phyloP scores from a whole-genome alignment of 1,140 invertebrate genomes.

The Camponotus pennsylvanicus region DNA sequence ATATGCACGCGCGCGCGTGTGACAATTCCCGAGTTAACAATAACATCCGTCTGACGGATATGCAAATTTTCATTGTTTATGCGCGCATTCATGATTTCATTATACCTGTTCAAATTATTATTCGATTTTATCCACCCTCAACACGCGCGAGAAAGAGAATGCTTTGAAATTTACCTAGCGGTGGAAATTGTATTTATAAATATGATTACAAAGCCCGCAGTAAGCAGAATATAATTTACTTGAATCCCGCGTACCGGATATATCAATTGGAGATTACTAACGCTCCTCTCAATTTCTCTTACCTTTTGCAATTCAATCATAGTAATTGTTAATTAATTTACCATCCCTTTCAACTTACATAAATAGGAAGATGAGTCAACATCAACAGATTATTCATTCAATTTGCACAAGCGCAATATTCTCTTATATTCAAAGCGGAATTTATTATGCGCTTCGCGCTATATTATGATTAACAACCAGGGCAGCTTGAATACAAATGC shows the following conservation, averaged over 20 bases:
- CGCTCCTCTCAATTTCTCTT: neutral
- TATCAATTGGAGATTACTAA: neutral
- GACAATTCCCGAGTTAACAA: constrained; percentile 57
- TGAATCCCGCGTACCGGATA: neutral
- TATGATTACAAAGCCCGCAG: neutral
- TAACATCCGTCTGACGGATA: constrained; percentile 55
- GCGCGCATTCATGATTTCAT: constrained; percentile 19
- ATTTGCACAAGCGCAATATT: constrained; percentile 20
- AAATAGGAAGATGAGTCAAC: constrained; percentile 16
- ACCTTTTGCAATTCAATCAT: neutral
- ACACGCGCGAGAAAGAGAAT: too few species aligned
- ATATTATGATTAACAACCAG: constrained; percentile 25
- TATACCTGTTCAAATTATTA: constrained; percentile 41
- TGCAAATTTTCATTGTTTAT: constrained; percentile 62
- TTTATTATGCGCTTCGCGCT: constrained; percentile 29
- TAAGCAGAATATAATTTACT: constrained; percentile 1
- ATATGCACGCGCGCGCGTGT: neutral
- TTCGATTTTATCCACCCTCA: constrained; percentile 40
- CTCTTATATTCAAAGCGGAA: constrained; percentile 14
- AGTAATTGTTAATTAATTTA: constrained; percentile 40
- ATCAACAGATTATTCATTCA: constrained; percentile 16
- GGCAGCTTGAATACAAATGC: neutral
- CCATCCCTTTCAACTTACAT: neutral
- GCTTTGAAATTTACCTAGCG: neutral
- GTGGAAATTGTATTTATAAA: constrained; percentile 15